A percentile compares a stretch with the other conserved stretches of the same genome.
Conservation (phyloP, 2,113 vertebrate genomes). For the Oceanodroma tethys region DNA sequence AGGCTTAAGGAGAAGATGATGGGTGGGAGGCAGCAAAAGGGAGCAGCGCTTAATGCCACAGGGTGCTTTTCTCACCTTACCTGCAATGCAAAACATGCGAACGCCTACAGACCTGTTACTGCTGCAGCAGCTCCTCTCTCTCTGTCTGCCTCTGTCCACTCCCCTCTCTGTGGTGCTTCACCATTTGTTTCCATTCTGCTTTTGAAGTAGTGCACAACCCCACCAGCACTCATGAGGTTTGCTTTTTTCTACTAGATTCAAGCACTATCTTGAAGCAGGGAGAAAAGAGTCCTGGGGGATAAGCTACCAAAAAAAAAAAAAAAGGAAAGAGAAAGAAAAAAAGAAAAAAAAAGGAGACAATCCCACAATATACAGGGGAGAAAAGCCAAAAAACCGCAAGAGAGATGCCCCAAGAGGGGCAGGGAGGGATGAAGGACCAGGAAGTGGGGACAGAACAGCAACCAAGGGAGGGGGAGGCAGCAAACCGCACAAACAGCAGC, state of each 20-base stretch:
- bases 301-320: neutral
- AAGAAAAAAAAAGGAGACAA: neutral
- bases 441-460: neutral
- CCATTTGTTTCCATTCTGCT: neutral
- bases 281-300: neutral
- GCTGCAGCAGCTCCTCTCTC: neutral
- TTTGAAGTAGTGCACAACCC: neutral
- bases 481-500: neutral
- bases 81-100: neutral
- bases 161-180: neutral
- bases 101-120: neutral
- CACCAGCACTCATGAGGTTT: neutral
- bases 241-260: neutral
- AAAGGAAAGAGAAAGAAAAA: fast-evolving
- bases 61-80: neutral
- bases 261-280: neutral
- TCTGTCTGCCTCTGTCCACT: neutral
- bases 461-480: neutral
- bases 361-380: neutral
- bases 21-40: neutral
- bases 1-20: neutral
- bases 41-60: neutral
- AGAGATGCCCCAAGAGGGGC: neutral
- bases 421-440: neutral
- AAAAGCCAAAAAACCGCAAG: neutral